phyloP scores from a whole-genome alignment of 2,113 vertebrate genomes.

The Brachypodius melanocephalos region DNA sequence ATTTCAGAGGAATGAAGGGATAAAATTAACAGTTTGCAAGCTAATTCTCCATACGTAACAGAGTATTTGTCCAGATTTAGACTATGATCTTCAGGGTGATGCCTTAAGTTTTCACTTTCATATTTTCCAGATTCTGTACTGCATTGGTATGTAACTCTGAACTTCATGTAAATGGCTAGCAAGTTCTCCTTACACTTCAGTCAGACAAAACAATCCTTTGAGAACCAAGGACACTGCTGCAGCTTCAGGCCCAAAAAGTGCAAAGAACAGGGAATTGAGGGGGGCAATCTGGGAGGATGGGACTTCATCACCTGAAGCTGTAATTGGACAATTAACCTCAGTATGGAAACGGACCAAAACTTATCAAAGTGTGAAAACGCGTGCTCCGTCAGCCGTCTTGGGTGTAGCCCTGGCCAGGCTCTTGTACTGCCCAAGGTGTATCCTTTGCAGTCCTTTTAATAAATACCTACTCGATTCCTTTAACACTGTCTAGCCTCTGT shows the following conservation, averaged over 20 bases:
- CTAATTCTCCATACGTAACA: conserved; percentile 31
- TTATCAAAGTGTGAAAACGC: background rate
- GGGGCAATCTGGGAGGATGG: background rate
- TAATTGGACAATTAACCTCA: background rate
- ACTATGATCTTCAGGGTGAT: background rate
- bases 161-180: background rate
- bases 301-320: background rate
- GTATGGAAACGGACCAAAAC: background rate
- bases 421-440: background rate
- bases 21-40: conserved; percentile 40
- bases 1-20: conserved; percentile 41
- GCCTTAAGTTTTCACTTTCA: background rate
- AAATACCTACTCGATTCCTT: background rate
- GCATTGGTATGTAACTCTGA: background rate
- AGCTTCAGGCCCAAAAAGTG: background rate
- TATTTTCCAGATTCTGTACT: background rate
- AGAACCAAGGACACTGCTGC: background rate
- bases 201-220: background rate
- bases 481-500: background rate
- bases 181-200: background rate
- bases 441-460: background rate
- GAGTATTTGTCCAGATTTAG: conserved; percentile 41
- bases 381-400: background rate
- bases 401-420: background rate
- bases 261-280: background rate